These are phyloP conservation scores for Scyliorhinus canicula DNA, from an alignment of 2,797 vertebrate genomes.

Conservation along the genomic window DNA sequence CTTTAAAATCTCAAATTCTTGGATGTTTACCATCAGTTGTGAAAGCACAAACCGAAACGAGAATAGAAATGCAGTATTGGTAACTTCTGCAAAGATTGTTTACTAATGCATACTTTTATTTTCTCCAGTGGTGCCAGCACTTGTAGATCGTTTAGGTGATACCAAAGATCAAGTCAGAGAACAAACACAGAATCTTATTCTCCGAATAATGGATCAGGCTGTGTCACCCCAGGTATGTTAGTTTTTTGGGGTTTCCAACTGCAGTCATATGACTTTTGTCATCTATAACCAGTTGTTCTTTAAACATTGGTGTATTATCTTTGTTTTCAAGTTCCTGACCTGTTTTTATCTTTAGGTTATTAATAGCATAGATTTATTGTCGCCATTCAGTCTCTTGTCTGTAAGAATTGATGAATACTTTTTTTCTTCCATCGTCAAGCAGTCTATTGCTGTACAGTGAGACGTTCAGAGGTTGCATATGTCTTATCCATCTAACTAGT, in stretches of 20 bases:
- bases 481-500: no score
- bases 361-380: not conserved
- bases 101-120: not conserved
- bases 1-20: not conserved
- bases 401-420: not conserved
- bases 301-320: not conserved
- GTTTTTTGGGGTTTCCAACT: not conserved
- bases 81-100: not conserved
- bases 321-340: not conserved
- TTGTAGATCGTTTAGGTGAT: slow-evolving; percentile 90
- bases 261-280: not conserved
- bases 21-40: not conserved
- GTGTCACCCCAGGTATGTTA: slow-evolving; percentile 79
- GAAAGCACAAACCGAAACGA: not conserved
- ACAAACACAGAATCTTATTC: slow-evolving; percentile 78
- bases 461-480: not conserved
- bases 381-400: not conserved
- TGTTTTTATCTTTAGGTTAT: no score
- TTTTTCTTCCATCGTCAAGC: not conserved
- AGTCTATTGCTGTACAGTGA: not conserved
- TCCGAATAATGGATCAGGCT: slow-evolving; percentile 81
- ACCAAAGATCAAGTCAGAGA: slow-evolving; percentile 93
- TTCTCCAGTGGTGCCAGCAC: slow-evolving; percentile 70
- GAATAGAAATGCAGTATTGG: not conserved
- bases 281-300: not conserved